Evolutionary conservation across 2,888 invertebrate species (phyloP).

Genomic region (Autographa gamma): DNA sequence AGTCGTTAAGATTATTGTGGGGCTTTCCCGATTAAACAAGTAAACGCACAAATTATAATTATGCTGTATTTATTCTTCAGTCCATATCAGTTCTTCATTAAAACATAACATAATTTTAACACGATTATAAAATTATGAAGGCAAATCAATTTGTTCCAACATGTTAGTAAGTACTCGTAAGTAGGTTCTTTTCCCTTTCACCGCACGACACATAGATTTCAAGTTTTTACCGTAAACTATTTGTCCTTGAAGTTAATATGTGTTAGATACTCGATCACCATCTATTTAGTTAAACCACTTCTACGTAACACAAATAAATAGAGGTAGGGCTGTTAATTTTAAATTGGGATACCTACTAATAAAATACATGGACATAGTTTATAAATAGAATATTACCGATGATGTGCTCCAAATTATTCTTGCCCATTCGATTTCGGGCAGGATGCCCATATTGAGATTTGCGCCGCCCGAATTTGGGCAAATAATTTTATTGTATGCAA

Average conservation of each 20-base stretch:
- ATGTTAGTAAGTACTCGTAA: not conserved
- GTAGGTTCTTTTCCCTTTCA: conserved; percentile 9
- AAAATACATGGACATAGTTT: not conserved
- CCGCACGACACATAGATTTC: conserved; percentile 4
- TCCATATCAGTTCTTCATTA: too few relatives aligned
- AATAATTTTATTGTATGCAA: conserved; percentile 8
- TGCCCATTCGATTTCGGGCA: conserved; percentile 1
- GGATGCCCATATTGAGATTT: not conserved
- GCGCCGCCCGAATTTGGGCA: not conserved
- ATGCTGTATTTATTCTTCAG: not conserved
- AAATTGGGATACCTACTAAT: not conserved
- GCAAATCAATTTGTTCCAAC: not conserved
- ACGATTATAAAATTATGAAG: not conserved
- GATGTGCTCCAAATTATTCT: not conserved
- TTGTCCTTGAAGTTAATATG: conserved; percentile 4
- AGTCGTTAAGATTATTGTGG: conserved; percentile 73
- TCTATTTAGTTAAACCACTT: not conserved
- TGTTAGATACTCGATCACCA: conserved; percentile 2
- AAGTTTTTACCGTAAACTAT: conserved; percentile 4
- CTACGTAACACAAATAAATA: not conserved
- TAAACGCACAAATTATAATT: conserved; percentile 27
- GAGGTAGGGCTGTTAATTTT: not conserved
- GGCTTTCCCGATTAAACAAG: conserved; percentile 67
- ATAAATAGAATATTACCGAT: not conserved
- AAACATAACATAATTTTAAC: too few relatives aligned